Conservation (phyloP, 1,140 invertebrate genomes). For the Wasmannia auropunctata region DNA sequence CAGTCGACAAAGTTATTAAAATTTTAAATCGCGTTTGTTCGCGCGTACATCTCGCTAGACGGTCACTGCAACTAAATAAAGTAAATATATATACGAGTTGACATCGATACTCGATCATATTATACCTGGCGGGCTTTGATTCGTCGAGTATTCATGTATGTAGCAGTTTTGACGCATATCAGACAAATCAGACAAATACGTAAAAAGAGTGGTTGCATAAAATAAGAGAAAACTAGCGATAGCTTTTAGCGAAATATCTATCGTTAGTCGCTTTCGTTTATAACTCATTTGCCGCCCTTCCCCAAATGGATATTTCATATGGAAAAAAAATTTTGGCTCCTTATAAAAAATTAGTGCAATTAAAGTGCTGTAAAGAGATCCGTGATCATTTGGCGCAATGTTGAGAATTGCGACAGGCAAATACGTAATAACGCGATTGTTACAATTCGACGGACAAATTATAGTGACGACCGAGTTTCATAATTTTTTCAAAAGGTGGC, state of each 20-base stretch:
- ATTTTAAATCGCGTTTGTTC: slow-evolving; percentile 66
- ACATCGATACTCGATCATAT: slow-evolving; percentile 26
- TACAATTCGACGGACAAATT: slow-evolving; percentile 44
- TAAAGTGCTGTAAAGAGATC: not conserved
- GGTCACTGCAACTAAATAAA: not conserved
- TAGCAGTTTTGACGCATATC: not conserved
- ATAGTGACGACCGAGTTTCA: slow-evolving; percentile 53
- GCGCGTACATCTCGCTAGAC: slow-evolving; percentile 18
- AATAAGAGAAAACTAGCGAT: slow-evolving; percentile 18
- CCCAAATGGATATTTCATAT: not conserved
- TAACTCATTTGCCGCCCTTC: not conserved
- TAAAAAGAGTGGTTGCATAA: slow-evolving; percentile 29
- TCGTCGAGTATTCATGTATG: not conserved
- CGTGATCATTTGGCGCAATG: not conserved
- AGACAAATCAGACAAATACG: slow-evolving; percentile 25
- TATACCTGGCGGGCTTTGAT: not conserved
- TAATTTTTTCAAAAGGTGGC: slow-evolving; percentile 70
- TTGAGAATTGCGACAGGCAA: not conserved
- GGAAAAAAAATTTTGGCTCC: not conserved
- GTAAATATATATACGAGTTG: not conserved
- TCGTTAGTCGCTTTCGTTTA: not conserved
- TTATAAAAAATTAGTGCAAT: slow-evolving; percentile 25
- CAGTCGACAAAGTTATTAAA: slow-evolving; percentile 46
- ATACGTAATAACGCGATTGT: slow-evolving; percentile 53
- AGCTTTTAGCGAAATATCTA: slow-evolving; percentile 42